Conservation (phyloP, 2,888 invertebrate genomes). For the Bellardia bayeri region DNA sequence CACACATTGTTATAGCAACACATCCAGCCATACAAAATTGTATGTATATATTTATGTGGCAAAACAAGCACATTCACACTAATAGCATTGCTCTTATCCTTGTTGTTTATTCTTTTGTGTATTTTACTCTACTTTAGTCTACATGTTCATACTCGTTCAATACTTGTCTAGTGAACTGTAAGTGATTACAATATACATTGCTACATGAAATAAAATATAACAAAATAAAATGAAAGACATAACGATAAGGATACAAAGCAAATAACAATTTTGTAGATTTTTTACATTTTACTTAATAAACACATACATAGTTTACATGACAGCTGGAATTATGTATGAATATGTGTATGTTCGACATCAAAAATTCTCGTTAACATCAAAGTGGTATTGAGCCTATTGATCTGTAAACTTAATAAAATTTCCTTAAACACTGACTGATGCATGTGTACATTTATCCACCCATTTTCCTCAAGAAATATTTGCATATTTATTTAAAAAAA, state of each 20-base stretch:
- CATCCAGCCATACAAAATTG: too few species aligned
- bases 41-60: too few species aligned
- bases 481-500: too few species aligned
- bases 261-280: conserved; percentile 6
- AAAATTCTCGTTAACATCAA: conserved; percentile 20
- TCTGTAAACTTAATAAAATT: conserved; percentile 24
- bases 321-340: neutral
- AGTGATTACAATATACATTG: conserved; percentile 58
- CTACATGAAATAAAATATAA: neutral
- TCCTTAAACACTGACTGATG: neutral
- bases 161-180: conserved; percentile 37
- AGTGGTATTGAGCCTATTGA: conserved; percentile 28
- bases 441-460: neutral
- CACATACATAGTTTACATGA: conserved; percentile 29
- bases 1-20: too few species aligned
- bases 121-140: conserved; percentile 15
- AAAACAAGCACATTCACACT: neutral
- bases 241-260: neutral
- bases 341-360: conserved; percentile 31
- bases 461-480: too few species aligned
- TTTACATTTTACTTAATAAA: conserved; percentile 19
- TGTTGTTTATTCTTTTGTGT: conserved; percentile 2
- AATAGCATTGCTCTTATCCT: conserved; percentile 22
- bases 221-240: neutral
- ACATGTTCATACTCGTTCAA: neutral